Evolutionary conservation across 53 echinoderm and acorn worm species (phyloP).

Genomic region (Crossaster papposus): DNA sequence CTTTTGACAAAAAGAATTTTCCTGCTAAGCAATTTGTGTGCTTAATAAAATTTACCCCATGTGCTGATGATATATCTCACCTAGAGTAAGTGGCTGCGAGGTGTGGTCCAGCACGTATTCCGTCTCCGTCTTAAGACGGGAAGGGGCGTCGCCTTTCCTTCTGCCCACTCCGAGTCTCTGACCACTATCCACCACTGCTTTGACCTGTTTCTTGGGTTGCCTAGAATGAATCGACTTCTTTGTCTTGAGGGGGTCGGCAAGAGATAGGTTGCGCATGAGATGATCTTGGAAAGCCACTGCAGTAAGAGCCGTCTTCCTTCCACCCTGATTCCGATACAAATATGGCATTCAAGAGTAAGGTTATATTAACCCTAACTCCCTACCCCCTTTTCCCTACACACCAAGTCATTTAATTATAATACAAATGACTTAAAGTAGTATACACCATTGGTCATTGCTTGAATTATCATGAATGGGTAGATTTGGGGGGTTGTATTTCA

Average conservation of each 20-base stretch:
- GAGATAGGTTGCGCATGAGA: conserved; percentile 75
- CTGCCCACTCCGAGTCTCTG: conserved; percentile 12
- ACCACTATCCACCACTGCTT: conserved; percentile 82
- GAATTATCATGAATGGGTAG: no score
- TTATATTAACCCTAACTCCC: no score
- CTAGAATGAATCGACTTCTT: conserved; percentile 45
- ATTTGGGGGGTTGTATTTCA: no score
- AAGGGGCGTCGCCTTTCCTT: conserved; percentile 39
- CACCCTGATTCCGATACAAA: neutral
- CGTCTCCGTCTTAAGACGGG: conserved; percentile 10
- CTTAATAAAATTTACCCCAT: no score
- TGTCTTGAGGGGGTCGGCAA: conserved; percentile 68
- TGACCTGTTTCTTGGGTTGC: conserved; percentile 64
- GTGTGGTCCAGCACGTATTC: conserved; percentile 84
- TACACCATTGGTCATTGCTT: no score
- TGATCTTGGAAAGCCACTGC: conserved; percentile 98
- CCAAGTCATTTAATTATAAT: no score
- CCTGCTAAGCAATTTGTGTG: no score
- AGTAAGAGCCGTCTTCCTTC: conserved; percentile 67
- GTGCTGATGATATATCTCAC: no score
- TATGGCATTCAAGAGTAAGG: neutral
- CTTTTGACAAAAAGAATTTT: no score
- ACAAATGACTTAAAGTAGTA: no score
- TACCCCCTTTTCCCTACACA: no score
- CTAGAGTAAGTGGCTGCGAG: conserved; percentile 74